Conservation (phyloP, 2,113 vertebrate species). For the Colossoma macropomum region DNA sequence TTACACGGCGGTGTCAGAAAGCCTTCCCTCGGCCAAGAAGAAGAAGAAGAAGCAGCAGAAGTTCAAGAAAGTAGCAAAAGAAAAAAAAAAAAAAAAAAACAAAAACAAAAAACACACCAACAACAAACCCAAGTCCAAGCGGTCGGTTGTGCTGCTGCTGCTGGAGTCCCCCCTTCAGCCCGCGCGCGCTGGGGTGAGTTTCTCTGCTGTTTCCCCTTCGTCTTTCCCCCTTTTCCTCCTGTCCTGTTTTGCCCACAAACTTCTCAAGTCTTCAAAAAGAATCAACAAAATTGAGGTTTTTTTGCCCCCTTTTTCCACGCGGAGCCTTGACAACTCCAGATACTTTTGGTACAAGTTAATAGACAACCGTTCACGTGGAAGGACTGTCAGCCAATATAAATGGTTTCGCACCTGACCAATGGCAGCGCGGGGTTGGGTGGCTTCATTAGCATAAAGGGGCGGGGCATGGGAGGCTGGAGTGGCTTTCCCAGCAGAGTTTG, state of each 20-base stretch:
- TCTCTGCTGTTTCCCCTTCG: slow-evolving; percentile 75
- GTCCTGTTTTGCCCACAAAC: slow-evolving; percentile 79
- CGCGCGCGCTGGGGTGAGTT: slow-evolving; percentile 69
- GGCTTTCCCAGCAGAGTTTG: not conserved
- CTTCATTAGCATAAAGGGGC: slow-evolving; percentile 91
- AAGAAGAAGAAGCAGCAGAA: not conserved
- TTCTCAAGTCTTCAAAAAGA: slow-evolving; percentile 82
- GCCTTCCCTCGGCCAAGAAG: slow-evolving; percentile 62
- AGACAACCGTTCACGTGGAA: slow-evolving; percentile 99
- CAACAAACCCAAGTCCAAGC: slow-evolving; percentile 52
- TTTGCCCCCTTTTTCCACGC: slow-evolving; percentile 81
- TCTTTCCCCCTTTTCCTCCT: slow-evolving; percentile 69
- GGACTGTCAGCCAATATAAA: slow-evolving; percentile 99
- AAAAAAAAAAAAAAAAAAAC: slow-evolving; percentile 34
- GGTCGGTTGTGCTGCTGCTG: slow-evolving; percentile 32
- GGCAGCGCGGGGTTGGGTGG: slow-evolving; percentile 78
- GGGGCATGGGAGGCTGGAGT: slow-evolving; percentile 68
- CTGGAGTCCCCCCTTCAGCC: slow-evolving; percentile 70
- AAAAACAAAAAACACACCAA: slow-evolving; percentile 16
- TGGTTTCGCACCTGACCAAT: slow-evolving; percentile 92
- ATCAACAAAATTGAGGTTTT: slow-evolving; percentile 84
- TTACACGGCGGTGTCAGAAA: slow-evolving; percentile 77
- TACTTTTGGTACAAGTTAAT: slow-evolving; percentile 99
- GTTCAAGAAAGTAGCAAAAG: slow-evolving; percentile 31
- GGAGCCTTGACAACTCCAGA: slow-evolving; percentile 98